These are phyloP conservation scores for Sebastes aleutianus DNA, from an alignment of 2,797 vertebrate species.

Conservation along the genomic window DNA sequence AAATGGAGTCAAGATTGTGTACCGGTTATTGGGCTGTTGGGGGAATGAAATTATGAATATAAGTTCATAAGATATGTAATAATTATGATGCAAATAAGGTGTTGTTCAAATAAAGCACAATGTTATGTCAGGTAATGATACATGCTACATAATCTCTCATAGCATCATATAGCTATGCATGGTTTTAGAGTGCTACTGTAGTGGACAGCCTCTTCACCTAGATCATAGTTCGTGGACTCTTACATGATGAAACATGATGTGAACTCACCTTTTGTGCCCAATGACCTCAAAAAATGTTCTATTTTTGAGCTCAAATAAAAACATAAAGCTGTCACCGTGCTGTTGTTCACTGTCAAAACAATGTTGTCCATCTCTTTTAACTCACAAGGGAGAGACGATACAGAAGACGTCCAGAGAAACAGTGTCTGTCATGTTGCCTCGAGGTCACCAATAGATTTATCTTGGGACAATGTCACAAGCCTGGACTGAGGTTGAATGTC, in stretches of 20 bases:
- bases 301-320: slow-evolving; percentile 75
- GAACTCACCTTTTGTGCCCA: slow-evolving; percentile 79
- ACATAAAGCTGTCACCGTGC: slow-evolving; percentile 27
- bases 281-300: slow-evolving; percentile 47
- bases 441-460: background rate
- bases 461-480: background rate
- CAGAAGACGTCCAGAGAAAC: background rate
- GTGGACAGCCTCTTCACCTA: slow-evolving; percentile 59
- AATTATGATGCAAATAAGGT: slow-evolving; percentile 38
- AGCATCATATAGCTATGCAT: slow-evolving; percentile 71
- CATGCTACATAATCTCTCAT: slow-evolving; percentile 37
- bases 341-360: slow-evolving; percentile 18
- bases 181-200: slow-evolving; percentile 61
- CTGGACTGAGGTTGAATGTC: background rate
- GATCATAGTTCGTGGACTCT: slow-evolving; percentile 48
- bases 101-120: slow-evolving; percentile 66
- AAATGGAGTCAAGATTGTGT: slow-evolving; percentile 31
- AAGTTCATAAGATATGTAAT: slow-evolving; percentile 21
- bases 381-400: background rate
- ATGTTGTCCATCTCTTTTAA: background rate
- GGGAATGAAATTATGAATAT: slow-evolving; percentile 4
- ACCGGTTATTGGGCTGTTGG: slow-evolving; percentile 19
- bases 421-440: background rate
- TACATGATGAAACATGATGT: slow-evolving; percentile 59
- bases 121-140: slow-evolving; percentile 43